Evolutionary conservation across 1,140 invertebrate species (phyloP), one percentile per base, ranked within the genome.

Genomic region (Ylistrum balloti): DNA sequence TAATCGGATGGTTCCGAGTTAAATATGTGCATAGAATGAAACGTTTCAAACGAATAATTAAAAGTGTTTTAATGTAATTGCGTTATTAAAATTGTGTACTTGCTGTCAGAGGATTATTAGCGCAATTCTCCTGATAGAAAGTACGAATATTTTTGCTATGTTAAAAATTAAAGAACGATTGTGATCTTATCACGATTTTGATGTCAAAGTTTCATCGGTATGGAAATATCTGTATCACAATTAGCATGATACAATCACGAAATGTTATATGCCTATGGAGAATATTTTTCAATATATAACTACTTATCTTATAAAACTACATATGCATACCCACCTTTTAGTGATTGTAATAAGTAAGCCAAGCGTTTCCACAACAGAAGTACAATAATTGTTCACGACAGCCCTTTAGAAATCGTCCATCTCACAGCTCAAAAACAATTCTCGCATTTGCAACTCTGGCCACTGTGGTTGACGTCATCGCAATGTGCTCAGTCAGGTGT

Each of bases 161-260:
- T 38, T 38, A 38, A 13, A 38, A 45, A 45, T 45, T 45, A 9
- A 17, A 0, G 1, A 13, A 17, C 20, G 20, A 45, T 17, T 45
- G 56, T 28, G 56, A 0, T 74, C 56, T 74, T 5, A n/a, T 74
- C 56, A 74, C 56, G 56, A 11, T n/a, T 1, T 74, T 74, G n/a
- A 74, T 17, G n/a, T 74, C n/a, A 74, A 28, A 74, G 13, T 11
- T 74, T 9, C 28, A 28, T 74, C n/a, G 28, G 56, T 74, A 28
- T 28, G 28, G 0, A n/a, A 28, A 74, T 74, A 74, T 28, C n/a
- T 74, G 9, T 38, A 28, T 74, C 56, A 17, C n/a, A 28, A 74
- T 28, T 74, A 74, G 56, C 56, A 74, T 74, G 0, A 28, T 74
- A 74, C 56, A 74, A 74, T 74, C 56, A 74, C 56, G 56, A 74